Percentiles rank a stretch among this genome's conserved stretches.
Evolutionary conservation across 2,113 vertebrate species (phyloP).

Genomic region (Pyxicephalus adspersus): DNA sequence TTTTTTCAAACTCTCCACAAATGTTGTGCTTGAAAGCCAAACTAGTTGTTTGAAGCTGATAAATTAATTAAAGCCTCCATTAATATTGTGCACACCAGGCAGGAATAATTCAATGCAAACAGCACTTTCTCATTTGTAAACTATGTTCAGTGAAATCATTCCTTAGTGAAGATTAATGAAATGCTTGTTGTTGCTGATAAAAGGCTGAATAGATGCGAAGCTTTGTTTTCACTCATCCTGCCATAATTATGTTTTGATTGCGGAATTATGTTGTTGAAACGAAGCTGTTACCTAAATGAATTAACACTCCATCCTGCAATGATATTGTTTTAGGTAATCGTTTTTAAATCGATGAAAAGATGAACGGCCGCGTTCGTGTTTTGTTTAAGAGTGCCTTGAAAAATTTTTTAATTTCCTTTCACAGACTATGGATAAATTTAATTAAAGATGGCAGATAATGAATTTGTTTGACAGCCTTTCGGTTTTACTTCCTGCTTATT

Average conservation of each 20-base stretch:
- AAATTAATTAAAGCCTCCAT: neutral
- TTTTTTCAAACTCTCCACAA: no score
- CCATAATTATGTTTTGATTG: constrained; percentile 42
- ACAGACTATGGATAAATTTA: neutral
- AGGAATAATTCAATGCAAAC: neutral
- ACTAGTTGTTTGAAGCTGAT: no score
- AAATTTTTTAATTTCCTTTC: neutral
- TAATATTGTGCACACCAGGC: neutral
- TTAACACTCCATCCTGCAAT: neutral
- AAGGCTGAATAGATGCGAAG: constrained; percentile 4
- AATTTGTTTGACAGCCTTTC: neutral
- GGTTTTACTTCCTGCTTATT: no score
- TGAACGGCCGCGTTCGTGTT: constrained; percentile 12
- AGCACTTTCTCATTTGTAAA: neutral
- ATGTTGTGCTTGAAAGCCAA: neutral
- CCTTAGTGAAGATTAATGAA: constrained; percentile 23
- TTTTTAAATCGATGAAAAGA: neutral
- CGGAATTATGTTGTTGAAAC: constrained; percentile 3
- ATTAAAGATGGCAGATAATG: constrained; percentile 23
- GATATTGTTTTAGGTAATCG: constrained; percentile 26
- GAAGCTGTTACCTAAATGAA: neutral
- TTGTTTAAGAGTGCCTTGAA: neutral
- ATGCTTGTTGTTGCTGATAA: constrained; percentile 12
- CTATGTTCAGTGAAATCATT: neutral
- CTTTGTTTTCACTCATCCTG: constrained; percentile 21